Evolutionary conservation across 2,113 vertebrate species (phyloP), one percentile per base, ranked within the genome.

Genomic region (Cyphomyrus plagiostoma): DNA sequence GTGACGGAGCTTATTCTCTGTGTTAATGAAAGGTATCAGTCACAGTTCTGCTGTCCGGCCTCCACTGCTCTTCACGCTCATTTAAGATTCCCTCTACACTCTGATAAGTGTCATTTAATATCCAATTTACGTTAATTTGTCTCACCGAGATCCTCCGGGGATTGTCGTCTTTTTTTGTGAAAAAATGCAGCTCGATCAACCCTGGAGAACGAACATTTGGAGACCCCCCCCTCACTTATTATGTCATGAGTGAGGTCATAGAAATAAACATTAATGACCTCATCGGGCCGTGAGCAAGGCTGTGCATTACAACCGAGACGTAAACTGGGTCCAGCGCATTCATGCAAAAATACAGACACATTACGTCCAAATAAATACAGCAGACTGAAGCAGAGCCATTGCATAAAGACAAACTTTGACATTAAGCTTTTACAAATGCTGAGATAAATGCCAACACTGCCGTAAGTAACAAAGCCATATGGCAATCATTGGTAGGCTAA

Each of bases 401-500:
- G 2, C 56, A n/a, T 62, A n/a, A 62, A 62, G 23, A n/a, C 21
- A 23, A 8, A 48, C 42, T 19, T 46, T 13, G 39, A 19, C 87
- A 48, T 11, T 19, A 49, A 3, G n/a, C 42, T 2, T n/a, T 46
- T 19, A n/a, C 42, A 83, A 21, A 45, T 6, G 8, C n/a, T 23
- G 11, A 86, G n/a, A 35, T 13, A 86, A 83, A 30, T 23, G 58
- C 58, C 62, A 66, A 13, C 21, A 26, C 26, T 50, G 62, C 19
- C 39, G 39, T 5, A 52, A 3, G 49, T 53, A 53, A 56, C 85
- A 84, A 88, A 89, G 35, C 45, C 89, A 86, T 48, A 88, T n/a
- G 19, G 70, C 90, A 90, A 84, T 74, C 87, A 48, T 45, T 90
- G 13, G 39, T 23, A 26, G 23, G 74, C 26, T 30, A 42, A 62